Conservation (phyloP, 1,140 invertebrate species). For the Apis cerana region DNA sequence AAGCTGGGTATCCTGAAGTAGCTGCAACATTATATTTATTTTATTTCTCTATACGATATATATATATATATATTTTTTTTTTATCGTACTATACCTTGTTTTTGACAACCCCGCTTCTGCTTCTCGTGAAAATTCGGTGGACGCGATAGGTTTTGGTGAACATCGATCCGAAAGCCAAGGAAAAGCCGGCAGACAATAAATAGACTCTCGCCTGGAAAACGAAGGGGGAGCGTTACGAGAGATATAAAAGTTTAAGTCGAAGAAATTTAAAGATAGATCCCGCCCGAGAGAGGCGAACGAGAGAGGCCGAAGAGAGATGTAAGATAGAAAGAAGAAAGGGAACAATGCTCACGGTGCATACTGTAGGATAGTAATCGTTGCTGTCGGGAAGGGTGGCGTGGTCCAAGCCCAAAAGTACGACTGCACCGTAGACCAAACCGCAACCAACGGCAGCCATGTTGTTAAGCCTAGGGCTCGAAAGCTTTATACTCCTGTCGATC, state of each 20-base stretch:
- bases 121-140: conserved; percentile 91
- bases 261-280: not conserved
- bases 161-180: conserved; percentile 93
- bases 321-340: conserved; percentile 3
- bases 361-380: conserved; percentile 87
- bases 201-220: conserved; percentile 89
- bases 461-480: conserved; percentile 97
- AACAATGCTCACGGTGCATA: conserved; percentile 90
- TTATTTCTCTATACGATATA: not conserved
- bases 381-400: conserved; percentile 87
- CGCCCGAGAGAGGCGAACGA: no score
- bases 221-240: no score
- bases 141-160: conserved; percentile 95
- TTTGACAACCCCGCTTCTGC: conserved; percentile 84
- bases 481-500: conserved; percentile 88
- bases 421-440: conserved; percentile 95
- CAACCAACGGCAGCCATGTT: conserved; percentile 98
- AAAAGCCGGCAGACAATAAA: conserved; percentile 92
- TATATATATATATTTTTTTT: no score
- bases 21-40: conserved; percentile 68
- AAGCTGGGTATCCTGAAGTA: conserved; percentile 91
- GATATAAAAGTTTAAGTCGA: not conserved
- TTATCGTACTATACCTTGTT: conserved; percentile 80
- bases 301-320: no score
- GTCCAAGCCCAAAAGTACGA: conserved; percentile 94